Conservation (phyloP, 2,113 vertebrate genomes). For the Hepsetus odoe region DNA sequence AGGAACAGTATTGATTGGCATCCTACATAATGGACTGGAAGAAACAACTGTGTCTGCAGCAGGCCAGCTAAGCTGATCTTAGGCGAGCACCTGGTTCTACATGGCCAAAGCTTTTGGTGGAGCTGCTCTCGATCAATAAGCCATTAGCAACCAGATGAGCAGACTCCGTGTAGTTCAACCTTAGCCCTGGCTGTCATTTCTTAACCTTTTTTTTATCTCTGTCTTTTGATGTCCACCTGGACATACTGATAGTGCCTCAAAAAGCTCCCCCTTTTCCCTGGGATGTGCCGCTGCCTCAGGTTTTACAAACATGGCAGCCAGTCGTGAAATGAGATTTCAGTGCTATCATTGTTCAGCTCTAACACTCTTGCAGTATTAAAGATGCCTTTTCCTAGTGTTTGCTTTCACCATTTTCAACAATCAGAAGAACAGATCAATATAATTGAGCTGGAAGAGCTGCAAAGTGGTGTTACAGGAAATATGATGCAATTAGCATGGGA, state of each 20-base stretch:
- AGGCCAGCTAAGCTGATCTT: slow-evolving; percentile 50
- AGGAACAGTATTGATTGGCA: slow-evolving; percentile 54
- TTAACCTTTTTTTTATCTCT: slow-evolving; percentile 51
- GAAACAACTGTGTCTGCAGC: slow-evolving; percentile 60
- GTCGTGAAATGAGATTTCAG: slow-evolving; percentile 78
- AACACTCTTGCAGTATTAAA: slow-evolving; percentile 30
- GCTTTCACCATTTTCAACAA: slow-evolving; percentile 62
- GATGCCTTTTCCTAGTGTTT: slow-evolving; percentile 49
- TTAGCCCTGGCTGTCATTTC: slow-evolving; percentile 58
- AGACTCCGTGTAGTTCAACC: slow-evolving; percentile 46
- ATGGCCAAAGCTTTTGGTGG: slow-evolving; percentile 27
- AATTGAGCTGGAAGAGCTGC: slow-evolving; percentile 66
- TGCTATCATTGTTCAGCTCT: slow-evolving; percentile 63
- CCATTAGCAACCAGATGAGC: slow-evolving; percentile 73
- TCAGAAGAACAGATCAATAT: slow-evolving; percentile 69
- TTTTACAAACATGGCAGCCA: slow-evolving; percentile 74
- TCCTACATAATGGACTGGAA: slow-evolving; percentile 56
- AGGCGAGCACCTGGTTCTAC: slow-evolving; percentile 19
- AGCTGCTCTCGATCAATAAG: slow-evolving; percentile 71
- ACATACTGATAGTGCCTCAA: slow-evolving; percentile 56
- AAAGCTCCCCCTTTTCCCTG: slow-evolving; percentile 51
- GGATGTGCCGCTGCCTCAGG: slow-evolving; percentile 56
- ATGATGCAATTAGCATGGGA: slow-evolving; percentile 61
- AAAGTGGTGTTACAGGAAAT: slow-evolving; percentile 63
- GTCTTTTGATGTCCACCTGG: slow-evolving; percentile 57